Evolutionary conservation across 2,888 invertebrate species (phyloP).

Genomic region (Andrena marginata): DNA sequence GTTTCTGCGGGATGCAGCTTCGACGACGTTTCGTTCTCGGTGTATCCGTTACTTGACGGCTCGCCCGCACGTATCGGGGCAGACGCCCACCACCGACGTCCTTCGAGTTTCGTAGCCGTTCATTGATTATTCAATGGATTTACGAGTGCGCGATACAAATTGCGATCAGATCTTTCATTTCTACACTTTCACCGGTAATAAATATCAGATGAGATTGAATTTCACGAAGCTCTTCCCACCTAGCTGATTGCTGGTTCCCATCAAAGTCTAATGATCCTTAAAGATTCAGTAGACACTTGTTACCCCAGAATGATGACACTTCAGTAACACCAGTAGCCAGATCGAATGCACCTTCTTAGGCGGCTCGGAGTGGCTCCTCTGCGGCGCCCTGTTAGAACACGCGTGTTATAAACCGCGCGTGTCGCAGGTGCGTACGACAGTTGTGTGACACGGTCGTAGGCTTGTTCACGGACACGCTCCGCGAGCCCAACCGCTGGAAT

Average conservation of each 20-base stretch:
- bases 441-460: constrained; percentile 42
- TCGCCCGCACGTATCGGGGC: too few species aligned
- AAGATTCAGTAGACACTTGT: too few species aligned
- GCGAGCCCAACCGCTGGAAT: constrained; percentile 32
- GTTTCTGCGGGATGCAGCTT: neutral
- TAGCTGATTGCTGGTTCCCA: too few species aligned
- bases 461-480: constrained; percentile 28
- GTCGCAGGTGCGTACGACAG: constrained; percentile 42
- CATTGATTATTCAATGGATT: too few species aligned
- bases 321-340: neutral
- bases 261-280: too few species aligned
- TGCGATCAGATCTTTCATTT: too few species aligned
- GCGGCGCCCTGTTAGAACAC: neutral
- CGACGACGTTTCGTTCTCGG: neutral
- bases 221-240: too few species aligned
- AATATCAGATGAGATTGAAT: too few species aligned
- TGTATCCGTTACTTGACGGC: constrained; percentile 6
- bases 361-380: neutral
- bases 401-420: constrained; percentile 8
- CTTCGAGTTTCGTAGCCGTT: too few species aligned
- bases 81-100: too few species aligned
- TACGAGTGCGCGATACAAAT: too few species aligned
- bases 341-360: constrained; percentile 3
- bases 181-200: too few species aligned
- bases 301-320: neutral